A percentile compares a stretch with the other conserved stretches of the same genome.
These are phyloP conservation scores for Ichneumoninae sp. DNA, from an alignment of 2,888 invertebrate species.

Conservation along the genomic window DNA sequence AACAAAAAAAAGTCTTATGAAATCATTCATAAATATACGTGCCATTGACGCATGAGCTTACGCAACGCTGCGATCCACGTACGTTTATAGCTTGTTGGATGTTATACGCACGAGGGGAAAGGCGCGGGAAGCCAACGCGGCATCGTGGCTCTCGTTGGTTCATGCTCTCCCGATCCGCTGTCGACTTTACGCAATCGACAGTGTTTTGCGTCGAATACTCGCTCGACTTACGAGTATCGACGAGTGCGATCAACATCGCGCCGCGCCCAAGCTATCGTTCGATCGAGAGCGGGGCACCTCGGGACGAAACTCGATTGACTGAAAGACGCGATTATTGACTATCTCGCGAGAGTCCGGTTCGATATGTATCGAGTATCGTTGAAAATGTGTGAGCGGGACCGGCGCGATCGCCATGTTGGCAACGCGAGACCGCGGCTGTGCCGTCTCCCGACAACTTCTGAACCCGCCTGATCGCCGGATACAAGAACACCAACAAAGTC, in stretches of 20 bases:
- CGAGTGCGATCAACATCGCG: conserved; percentile 36
- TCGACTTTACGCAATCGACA: conserved; percentile 83
- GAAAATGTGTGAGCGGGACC: not conserved
- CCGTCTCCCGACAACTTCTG: conserved; percentile 65
- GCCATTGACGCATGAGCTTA: conserved; percentile 3
- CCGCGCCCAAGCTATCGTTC: conserved; percentile 19
- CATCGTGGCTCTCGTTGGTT: conserved; percentile 54
- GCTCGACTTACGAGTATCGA: conserved; percentile 66
- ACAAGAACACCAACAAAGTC: conserved; percentile 78
- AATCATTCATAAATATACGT: not conserved
- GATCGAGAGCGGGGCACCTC: conserved; percentile 33
- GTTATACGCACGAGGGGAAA: conserved; percentile 1
- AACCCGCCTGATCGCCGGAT: conserved; percentile 73
- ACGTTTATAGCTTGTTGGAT: not conserved
- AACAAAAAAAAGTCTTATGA: not conserved
- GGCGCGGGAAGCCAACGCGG: not conserved
- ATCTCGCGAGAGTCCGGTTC: conserved; percentile 18
- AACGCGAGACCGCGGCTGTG: conserved; percentile 16
- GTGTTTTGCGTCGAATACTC: conserved; percentile 76
- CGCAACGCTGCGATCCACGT: conserved; percentile 24
- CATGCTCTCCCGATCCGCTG: conserved; percentile 75
- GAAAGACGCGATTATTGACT: conserved; percentile 44
- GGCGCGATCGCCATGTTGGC: conserved; percentile 22
- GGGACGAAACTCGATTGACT: not conserved
- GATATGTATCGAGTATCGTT: conserved; percentile 27